Base-by-base conservation (phyloP, 2,888 invertebrate species). In the Cephus sareptanus region DNA sequence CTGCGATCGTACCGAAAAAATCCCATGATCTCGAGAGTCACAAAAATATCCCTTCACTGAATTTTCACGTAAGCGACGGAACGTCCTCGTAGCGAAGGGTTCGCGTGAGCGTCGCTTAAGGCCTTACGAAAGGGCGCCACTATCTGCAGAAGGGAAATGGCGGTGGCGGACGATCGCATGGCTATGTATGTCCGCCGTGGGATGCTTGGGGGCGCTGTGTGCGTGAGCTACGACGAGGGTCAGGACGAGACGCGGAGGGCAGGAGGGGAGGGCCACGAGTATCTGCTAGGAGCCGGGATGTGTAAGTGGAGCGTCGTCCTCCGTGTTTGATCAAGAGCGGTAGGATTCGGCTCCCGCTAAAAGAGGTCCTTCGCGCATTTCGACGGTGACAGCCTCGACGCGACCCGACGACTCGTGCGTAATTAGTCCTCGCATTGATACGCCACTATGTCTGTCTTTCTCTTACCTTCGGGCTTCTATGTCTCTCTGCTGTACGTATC, bases 261-360 rank as follows among this genome's bases (percentile, higher is more conserved):
- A 30, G 6, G 71, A n/a, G 31, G 31, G 71, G 71, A 15, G 33
- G 71, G 33, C 13, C 71, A 34, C 34, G 34, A 71, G 71, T 71
- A 1, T 70, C 71, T 31, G 31, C 33, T 33, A 71, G 71, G 13
- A 34, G 9, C 71, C 12, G 71, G 12, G 71, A 71, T 31, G 71
- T 71, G 31, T 71, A 71, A 71, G 71, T 71, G 71, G 71, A 71
- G 71, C 71, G 71, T 34, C 74, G 34, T 35, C 35, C 35, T 34
- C 11, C 74, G 74, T 35, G 34, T 34, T 74, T 12, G 74, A 74
- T 74, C 74, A 40, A 74, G 71, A 76, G 33, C 40, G 75, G 40
- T 70, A 76, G 76, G 40, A 71, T 78, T 76, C 75, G 75, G 74
- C 76, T 77, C 75, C 70, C 79, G 73, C 11, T 30, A 34, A 34